Evolutionary conservation across 1,140 invertebrate genomes (phyloP).

Genomic region (Musca vetustissima): DNA sequence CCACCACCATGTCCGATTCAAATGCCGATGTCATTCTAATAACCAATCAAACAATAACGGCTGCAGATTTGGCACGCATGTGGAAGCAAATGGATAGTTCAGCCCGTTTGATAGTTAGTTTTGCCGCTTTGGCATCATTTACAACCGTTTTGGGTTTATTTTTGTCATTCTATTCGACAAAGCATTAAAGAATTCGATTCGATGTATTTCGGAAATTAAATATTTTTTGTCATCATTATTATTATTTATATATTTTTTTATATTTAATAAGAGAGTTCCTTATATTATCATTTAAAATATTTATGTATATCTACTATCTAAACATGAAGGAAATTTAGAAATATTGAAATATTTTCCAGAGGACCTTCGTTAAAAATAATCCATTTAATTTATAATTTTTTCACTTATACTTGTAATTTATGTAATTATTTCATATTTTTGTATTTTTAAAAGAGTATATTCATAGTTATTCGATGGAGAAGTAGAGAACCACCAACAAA

Average conservation of each 20-base stretch:
- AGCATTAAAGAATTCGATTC: not conserved
- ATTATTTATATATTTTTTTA: constrained; percentile 10
- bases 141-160: constrained; percentile 5
- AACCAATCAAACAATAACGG: constrained; percentile 30
- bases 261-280: not conserved
- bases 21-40: constrained; percentile 12
- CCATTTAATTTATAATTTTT: too few species aligned
- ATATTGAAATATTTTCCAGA: too few species aligned
- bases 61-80: constrained; percentile 24
- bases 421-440: constrained; percentile 26
- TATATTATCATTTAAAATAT: constrained; percentile 14
- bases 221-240: not conserved
- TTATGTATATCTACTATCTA: too few species aligned
- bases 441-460: too few species aligned
- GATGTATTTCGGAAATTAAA: not conserved
- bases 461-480: not conserved
- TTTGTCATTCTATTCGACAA: not conserved
- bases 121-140: constrained; percentile 11
- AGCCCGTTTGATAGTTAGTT: constrained; percentile 13
- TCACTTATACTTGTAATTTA: constrained; percentile 4
- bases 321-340: too few species aligned
- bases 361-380: too few species aligned
- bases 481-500: too few species aligned
- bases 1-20: not conserved
- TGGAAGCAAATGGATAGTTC: constrained; percentile 28